Conservation (phyloP, 2,113 vertebrate genomes). For the Cavia aperea region DNA sequence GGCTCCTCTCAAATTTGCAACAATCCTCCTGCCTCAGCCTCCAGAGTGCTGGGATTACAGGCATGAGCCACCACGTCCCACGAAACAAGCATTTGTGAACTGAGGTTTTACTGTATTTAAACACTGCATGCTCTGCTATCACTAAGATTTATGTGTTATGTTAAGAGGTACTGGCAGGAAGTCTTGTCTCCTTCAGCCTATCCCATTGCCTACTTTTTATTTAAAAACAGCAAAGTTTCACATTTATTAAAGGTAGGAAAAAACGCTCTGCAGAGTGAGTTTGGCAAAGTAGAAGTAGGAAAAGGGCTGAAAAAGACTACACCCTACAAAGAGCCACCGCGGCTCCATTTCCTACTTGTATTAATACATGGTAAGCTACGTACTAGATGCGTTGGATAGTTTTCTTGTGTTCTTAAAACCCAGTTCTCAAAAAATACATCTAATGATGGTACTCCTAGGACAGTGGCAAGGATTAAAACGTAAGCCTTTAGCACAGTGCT, state of each 20-base stretch:
- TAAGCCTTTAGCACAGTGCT: background rate
- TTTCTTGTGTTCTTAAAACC: slow-evolving; percentile 10
- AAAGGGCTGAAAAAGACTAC: background rate
- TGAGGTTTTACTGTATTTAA: background rate
- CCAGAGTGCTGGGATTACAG: no score
- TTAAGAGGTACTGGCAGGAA: background rate
- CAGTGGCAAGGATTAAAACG: background rate
- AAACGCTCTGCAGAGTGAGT: background rate
- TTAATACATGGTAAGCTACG: background rate
- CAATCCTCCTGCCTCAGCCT: no score
- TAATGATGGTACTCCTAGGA: background rate
- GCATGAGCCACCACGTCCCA: no score
- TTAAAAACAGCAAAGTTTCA: background rate
- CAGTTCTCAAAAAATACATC: background rate
- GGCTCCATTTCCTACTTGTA: background rate
- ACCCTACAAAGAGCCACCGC: background rate
- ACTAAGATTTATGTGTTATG: background rate
- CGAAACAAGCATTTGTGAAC: background rate
- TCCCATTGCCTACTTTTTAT: background rate
- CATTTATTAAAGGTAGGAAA: background rate
- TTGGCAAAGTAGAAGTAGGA: background rate
- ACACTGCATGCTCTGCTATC: background rate
- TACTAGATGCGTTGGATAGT: background rate
- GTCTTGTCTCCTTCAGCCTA: background rate
- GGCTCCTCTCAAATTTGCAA: no score